phyloP scores from a whole-genome alignment of 1,140 invertebrate species.

The Apis cerana region DNA sequence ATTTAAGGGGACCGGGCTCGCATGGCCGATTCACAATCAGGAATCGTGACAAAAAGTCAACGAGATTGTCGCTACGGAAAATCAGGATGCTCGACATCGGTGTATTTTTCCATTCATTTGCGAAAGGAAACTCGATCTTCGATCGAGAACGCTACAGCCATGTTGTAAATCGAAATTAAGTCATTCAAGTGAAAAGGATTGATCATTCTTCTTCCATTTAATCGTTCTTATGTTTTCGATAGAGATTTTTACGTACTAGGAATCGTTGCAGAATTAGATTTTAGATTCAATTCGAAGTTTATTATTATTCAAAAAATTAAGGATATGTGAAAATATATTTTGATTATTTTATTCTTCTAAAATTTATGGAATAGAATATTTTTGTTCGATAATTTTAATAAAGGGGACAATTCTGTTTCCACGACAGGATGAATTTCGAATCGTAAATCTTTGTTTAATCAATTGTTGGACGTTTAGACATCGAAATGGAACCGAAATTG shows the following conservation, averaged over 20 bases:
- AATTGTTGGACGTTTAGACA: conserved; percentile 56
- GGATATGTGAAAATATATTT: too few species aligned
- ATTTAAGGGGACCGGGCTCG: conserved; percentile 24
- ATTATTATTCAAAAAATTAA: too few species aligned
- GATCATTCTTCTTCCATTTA: conserved; percentile 13
- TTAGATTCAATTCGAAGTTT: neutral
- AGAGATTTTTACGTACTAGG: conserved; percentile 22
- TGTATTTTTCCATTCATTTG: conserved; percentile 56
- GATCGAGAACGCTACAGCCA: neutral
- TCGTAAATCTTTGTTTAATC: conserved; percentile 69
- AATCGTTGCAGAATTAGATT: neutral
- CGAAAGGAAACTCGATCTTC: conserved; percentile 43
- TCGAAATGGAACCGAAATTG: conserved; percentile 51
- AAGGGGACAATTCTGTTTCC: too few species aligned
- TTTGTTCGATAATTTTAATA: neutral
- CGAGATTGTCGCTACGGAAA: conserved; percentile 57
- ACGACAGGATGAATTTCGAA: neutral
- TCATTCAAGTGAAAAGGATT: conserved; percentile 70
- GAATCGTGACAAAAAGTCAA: conserved; percentile 59
- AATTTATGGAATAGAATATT: too few species aligned
- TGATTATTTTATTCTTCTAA: too few species aligned
- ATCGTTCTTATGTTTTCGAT: neutral
- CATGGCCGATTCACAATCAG: conserved; percentile 38
- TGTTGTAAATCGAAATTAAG: conserved; percentile 56
- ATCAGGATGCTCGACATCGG: conserved; percentile 30